Percentiles rank a stretch among this genome's conserved stretches.
Evolutionary conservation across 2,888 invertebrate genomes (phyloP).

Genomic region (Pandemis cinnamomeana): DNA sequence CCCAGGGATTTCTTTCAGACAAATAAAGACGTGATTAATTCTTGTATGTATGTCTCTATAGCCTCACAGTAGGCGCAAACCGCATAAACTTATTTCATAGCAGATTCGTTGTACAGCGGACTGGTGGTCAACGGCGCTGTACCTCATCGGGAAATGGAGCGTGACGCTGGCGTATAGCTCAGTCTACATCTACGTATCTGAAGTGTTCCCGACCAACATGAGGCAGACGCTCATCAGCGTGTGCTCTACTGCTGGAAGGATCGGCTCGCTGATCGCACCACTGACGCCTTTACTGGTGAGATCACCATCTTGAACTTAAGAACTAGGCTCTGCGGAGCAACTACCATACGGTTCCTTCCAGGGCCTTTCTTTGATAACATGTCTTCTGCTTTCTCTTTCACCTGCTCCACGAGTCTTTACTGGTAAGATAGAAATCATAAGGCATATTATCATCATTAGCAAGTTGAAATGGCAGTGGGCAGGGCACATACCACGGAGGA

Average conservation of each 20-base stretch:
- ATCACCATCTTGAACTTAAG: no score
- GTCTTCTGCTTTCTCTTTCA: no score
- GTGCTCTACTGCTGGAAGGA: slow-evolving; percentile 87
- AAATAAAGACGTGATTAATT: no score
- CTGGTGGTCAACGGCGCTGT: slow-evolving; percentile 84
- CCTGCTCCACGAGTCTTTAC: slow-evolving; percentile 66
- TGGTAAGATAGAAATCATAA: no score
- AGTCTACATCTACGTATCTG: slow-evolving; percentile 88
- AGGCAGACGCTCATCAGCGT: slow-evolving; percentile 87
- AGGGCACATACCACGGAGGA: no score
- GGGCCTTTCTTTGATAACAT: no score
- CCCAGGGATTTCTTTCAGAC: no score
- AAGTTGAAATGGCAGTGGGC: no score
- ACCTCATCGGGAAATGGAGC: slow-evolving; percentile 87
- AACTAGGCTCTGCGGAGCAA: no score
- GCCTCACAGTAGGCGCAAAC: slow-evolving; percentile 37
- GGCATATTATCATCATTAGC: no score
- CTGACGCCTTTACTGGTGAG: slow-evolving; percentile 87
- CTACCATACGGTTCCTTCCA: no score
- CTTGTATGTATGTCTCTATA: neutral
- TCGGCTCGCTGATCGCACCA: slow-evolving; percentile 87
- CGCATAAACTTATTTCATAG: slow-evolving; percentile 46
- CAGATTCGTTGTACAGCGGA: slow-evolving; percentile 65
- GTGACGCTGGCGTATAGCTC: slow-evolving; percentile 87
- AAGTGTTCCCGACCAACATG: slow-evolving; percentile 88